Conservation (phyloP, 1,140 invertebrate species). For the Muscidifurax raptorellus region DNA sequence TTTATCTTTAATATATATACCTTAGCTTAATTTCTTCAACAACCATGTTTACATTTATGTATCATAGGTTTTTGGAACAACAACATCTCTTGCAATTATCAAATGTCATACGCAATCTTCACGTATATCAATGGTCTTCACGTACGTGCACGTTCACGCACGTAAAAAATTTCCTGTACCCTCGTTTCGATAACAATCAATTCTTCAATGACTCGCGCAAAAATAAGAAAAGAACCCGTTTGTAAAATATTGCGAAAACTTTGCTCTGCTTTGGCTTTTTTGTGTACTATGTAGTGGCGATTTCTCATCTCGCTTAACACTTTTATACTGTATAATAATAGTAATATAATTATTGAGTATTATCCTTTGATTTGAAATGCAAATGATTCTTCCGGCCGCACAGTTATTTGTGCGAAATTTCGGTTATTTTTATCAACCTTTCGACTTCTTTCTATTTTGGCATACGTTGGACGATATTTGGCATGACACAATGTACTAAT, state of each 20-base stretch:
- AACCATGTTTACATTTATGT: constrained; percentile 35
- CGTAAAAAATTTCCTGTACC: constrained; percentile 38
- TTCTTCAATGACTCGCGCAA: constrained; percentile 20
- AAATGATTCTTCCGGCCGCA: constrained; percentile 6
- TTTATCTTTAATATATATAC: constrained; percentile 7
- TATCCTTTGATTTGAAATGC: constrained; percentile 41
- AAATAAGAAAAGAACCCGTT: constrained; percentile 16
- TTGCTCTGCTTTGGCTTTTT: constrained; percentile 11
- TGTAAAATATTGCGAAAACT: constrained; percentile 34
- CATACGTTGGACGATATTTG: constrained; percentile 55
- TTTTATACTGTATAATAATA: not conserved
- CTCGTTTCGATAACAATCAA: constrained; percentile 26
- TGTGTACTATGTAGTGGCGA: not conserved
- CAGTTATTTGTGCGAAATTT: not conserved
- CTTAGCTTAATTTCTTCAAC: constrained; percentile 37
- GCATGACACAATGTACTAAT: constrained; percentile 47
- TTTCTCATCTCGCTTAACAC: not conserved
- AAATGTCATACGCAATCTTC: constrained; percentile 27
- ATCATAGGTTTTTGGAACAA: constrained; percentile 24
- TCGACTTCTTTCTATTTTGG: constrained; percentile 35
- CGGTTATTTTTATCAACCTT: not conserved
- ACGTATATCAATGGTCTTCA: constrained; percentile 10
- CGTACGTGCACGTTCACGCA: not conserved
- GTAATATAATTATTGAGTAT: not conserved
- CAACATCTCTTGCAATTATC: constrained; percentile 29